A percentile compares a stretch with the other conserved stretches of the same genome.
These are phyloP conservation scores for Drosophila erecta DNA, from an alignment of 1,140 invertebrate species.

Conservation along the genomic window DNA sequence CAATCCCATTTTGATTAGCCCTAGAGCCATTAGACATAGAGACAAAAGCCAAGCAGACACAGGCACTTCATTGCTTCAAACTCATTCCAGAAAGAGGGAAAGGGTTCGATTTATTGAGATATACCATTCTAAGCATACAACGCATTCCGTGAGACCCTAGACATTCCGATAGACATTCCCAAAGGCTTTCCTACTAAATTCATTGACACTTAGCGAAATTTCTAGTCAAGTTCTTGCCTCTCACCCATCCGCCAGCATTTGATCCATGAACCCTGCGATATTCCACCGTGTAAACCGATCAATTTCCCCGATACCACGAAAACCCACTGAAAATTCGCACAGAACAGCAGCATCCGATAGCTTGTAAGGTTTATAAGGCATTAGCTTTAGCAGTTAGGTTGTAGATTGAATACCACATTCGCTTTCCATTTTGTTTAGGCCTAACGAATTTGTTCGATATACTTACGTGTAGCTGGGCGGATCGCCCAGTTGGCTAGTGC, in stretches of 20 bases:
- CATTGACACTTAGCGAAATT: conserved; percentile 73
- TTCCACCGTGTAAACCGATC: neutral
- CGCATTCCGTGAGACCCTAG: conserved; percentile 30
- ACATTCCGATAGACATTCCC: conserved; percentile 39
- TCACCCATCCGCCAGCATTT: conserved; percentile 32
- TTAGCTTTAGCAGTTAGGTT: conserved; percentile 44
- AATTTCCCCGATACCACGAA: conserved; percentile 13
- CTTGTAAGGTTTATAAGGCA: conserved; percentile 5
- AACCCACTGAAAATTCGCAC: conserved; percentile 53
- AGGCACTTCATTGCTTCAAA: conserved; percentile 37
- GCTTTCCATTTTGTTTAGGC: conserved; percentile 33
- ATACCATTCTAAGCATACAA: conserved; percentile 5
- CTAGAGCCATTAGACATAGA: conserved; percentile 33
- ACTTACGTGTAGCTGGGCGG: neutral
- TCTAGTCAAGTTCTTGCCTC: conserved; percentile 82
- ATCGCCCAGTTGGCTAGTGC: conserved; percentile 44
- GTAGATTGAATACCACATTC: conserved; percentile 28
- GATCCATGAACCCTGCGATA: conserved; percentile 16
- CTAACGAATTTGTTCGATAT: conserved; percentile 65
- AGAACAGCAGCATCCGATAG: conserved; percentile 40
- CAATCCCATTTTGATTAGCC: conserved; percentile 25
- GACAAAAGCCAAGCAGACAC: conserved; percentile 24
- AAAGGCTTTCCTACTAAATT: conserved; percentile 20
- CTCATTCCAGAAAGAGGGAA: conserved; percentile 23
- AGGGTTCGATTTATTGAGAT: conserved; percentile 11